Evolutionary conservation across 2,888 invertebrate genomes (phyloP), one percentile per base, ranked within the genome.

Genomic region (Eretmocerus hayati): DNA sequence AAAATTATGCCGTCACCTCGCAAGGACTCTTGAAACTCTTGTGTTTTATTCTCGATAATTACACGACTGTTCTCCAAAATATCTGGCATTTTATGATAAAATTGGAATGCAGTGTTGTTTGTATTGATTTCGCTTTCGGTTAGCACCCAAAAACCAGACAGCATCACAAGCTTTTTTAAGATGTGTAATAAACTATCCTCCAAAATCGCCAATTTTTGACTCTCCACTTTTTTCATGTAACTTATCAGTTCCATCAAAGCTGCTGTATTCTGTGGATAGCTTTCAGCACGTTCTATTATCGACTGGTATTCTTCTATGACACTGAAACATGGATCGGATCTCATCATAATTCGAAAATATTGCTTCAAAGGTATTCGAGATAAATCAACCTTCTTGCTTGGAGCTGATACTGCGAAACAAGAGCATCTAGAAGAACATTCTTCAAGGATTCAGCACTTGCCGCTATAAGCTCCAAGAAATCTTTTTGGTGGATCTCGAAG

Each of bases 381-480:
- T n/a, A n/a, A n/a, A n/a, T n/a, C n/a, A 8, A 39, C 39, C 23
- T 15, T 33, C 15, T 33, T 5, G 84, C 78, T 76, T 68, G 82
- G 84, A 54, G 88, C 86, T 90, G 90, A 65, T 92, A 91, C 66
- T 87, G 85, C n/a, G 80, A 74, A 3, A 86, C 83, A 80, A 93
- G 85, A 57, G 80, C 77, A 32, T 78, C 72, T 13, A 93, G 74
- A 42, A 94, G 68, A 45, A 80, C 78, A 45, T 81, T 81, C 55
- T 84, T 81, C 52, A 90, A 75, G 48, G 75, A 76, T 22, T 82
- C 79, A 0, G 89, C 85, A 38, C 85, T 77, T 13, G 75, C 72
- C 11, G 85, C 81, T 50, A 94, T 69, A 0, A 83, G 77, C 21
- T 77, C 76, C 40, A 93, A 85, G 37, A 94, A 78, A 43, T 86